Evolutionary conservation across 2,113 vertebrate genomes (phyloP).

Genomic region (Piaya cayana): DNA sequence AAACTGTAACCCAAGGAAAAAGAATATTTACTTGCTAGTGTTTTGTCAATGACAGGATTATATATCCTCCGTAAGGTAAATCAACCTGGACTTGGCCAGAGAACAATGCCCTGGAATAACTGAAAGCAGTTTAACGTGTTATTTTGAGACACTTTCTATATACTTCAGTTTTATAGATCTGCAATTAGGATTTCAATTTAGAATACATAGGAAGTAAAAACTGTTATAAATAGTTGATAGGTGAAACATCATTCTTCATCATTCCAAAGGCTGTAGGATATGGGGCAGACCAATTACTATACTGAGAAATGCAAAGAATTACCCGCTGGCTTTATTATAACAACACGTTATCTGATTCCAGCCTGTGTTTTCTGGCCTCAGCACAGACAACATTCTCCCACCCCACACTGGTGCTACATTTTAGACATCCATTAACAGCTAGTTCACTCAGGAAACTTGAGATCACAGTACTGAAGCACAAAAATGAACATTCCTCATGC

Average conservation of each 20-base stretch:
- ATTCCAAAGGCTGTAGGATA: slow-evolving; percentile 47
- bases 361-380: slow-evolving; percentile 23
- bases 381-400: neutral
- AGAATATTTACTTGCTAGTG: slow-evolving; percentile 30
- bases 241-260: slow-evolving; percentile 35
- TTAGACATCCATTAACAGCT: slow-evolving; percentile 21
- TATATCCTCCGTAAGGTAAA: slow-evolving; percentile 26
- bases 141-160: neutral
- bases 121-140: neutral
- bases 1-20: neutral
- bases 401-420: neutral
- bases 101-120: neutral
- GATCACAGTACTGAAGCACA: neutral
- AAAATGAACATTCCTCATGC: neutral
- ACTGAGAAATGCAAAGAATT: slow-evolving; percentile 66
- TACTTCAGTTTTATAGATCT: slow-evolving; percentile 6
- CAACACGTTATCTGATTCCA: slow-evolving; percentile 62
- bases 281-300: slow-evolving; percentile 51
- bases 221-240: slow-evolving; percentile 60
- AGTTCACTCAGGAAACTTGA: neutral
- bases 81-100: slow-evolving; percentile 3
- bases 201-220: slow-evolving; percentile 45
- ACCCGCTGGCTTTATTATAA: slow-evolving; percentile 59
- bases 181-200: slow-evolving; percentile 59
- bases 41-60: slow-evolving; percentile 57